A percentile compares a stretch with the other conserved stretches of the same genome.
These are phyloP conservation scores for Eupeodes luniger DNA, from an alignment of 2,888 invertebrate genomes.

Conservation along the genomic window DNA sequence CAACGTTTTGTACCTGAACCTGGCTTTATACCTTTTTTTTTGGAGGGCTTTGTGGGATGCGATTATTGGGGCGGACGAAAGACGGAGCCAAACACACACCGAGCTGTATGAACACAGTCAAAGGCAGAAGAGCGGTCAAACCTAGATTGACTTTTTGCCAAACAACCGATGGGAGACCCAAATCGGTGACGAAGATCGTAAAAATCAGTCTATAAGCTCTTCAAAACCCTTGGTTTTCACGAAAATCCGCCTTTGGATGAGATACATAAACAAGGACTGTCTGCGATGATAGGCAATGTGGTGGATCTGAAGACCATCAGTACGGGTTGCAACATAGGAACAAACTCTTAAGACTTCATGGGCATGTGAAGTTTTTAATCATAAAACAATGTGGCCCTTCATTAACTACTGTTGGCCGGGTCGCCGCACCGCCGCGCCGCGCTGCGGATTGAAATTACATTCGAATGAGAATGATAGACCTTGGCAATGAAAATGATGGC, in stretches of 20 bases:
- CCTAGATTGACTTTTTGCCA: neutral
- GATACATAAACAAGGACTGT: neutral
- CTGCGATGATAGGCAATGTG: conserved; percentile 38
- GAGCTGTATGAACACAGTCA: conserved; percentile 9
- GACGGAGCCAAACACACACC: neutral
- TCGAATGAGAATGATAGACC: conserved; percentile 62
- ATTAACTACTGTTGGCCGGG: conserved; percentile 74
- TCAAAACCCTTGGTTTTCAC: too few relatives aligned
- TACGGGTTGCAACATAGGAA: conserved; percentile 12
- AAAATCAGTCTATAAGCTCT: too few relatives aligned
- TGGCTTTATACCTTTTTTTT: conserved; percentile 51
- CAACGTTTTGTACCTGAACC: conserved; percentile 54
- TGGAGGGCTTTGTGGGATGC: conserved; percentile 38
- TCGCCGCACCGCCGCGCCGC: conserved; percentile 28
- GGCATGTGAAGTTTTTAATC: conserved; percentile 72
- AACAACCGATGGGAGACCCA: too few relatives aligned
- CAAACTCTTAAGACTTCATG: conserved; percentile 5
- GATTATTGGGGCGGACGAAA: conserved; percentile 19
- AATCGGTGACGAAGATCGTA: too few relatives aligned
- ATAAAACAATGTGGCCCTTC: conserved; percentile 76
- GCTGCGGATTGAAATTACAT: conserved; percentile 67
- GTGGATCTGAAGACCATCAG: neutral
- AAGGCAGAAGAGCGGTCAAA: neutral
- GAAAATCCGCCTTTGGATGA: neutral
- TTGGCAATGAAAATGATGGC: conserved; percentile 2